Base-by-base conservation (phyloP, 2,113 vertebrate genomes). In the Sakesphorus luctuosus region DNA sequence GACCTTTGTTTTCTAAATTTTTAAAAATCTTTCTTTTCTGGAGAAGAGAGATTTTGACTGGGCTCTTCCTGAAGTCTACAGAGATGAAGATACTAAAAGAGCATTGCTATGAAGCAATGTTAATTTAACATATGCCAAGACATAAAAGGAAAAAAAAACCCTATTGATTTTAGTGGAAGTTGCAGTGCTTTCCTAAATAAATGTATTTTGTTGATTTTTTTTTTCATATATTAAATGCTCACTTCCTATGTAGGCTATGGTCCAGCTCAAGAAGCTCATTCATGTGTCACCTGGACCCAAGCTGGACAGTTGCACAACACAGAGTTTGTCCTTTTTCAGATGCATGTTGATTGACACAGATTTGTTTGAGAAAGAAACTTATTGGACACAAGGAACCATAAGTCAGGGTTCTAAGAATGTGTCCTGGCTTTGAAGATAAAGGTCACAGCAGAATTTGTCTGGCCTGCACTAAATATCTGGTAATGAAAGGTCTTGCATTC, bases 31-130 rank as follows among this genome's bases (percentile, higher is more conserved):
- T 25, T 78, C 3, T 86, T 89, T 86, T 52, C 33, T 53, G 65
- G 29, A 68, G 63, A 67, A 55, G 55, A 66, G 13, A 52, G 31
- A 61, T 86, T 87, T 78, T 0, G 0, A 36, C 10, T 29, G 24
- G 33, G 26, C 28, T 50, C 8, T 89, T 17, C 53, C 36, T 1
- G 0, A 53, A 59, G 26, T 1, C 0, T 36, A 18, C 18, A 38
- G 25, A 20, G 35, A 67, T 29, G 62, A 74, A 58, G 33, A 81
- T 56, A 26, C 65, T 62, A 65, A 63, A 44, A 69, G 61, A 75
- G n/a, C 9, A 4, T 12, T 9, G 17, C n/a, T 65, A 7, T 77
- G 80, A 86, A 76, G 28, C 44, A 87, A 40, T 80, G 63, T 71
- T 87, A 79, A 75, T 90, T 89, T 89, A 90, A 29, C 47, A 43